phyloP scores from a whole-genome alignment of 2,797 vertebrate species.

The Acrossocheilus fasciatus region DNA sequence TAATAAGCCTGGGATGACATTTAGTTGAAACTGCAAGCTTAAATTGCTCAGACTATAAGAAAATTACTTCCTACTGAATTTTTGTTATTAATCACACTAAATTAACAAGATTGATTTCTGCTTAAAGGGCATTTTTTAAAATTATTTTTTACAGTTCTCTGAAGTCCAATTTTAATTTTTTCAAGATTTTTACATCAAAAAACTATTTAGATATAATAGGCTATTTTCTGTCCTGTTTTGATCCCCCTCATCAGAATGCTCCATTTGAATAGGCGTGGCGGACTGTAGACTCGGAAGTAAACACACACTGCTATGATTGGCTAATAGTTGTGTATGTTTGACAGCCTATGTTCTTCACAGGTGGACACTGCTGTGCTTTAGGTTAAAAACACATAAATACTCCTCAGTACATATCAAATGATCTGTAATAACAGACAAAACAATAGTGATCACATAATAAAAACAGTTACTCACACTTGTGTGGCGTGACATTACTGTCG shows the following conservation, averaged over 20 bases:
- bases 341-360: no score
- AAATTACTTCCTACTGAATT: neutral
- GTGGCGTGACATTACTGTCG: no score
- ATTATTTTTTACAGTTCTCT: neutral
- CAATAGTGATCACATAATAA: no score
- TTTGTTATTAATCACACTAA: neutral
- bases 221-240: neutral
- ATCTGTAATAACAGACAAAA: no score
- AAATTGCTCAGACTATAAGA: neutral
- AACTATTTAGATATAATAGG: neutral
- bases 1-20: neutral
- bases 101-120: neutral
- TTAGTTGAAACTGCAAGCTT: neutral
- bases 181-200: neutral
- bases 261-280: neutral
- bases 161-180: neutral
- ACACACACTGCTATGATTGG: no score
- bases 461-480: no score
- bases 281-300: neutral
- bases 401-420: no score
- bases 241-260: no score
- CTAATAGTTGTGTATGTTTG: no score
- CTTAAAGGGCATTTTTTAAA: neutral
- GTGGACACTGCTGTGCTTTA: no score
- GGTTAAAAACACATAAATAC: no score